These are phyloP conservation scores for Syngnathoides biaculeatus DNA, from an alignment of 2,113 vertebrate species.

Conservation along the genomic window DNA sequence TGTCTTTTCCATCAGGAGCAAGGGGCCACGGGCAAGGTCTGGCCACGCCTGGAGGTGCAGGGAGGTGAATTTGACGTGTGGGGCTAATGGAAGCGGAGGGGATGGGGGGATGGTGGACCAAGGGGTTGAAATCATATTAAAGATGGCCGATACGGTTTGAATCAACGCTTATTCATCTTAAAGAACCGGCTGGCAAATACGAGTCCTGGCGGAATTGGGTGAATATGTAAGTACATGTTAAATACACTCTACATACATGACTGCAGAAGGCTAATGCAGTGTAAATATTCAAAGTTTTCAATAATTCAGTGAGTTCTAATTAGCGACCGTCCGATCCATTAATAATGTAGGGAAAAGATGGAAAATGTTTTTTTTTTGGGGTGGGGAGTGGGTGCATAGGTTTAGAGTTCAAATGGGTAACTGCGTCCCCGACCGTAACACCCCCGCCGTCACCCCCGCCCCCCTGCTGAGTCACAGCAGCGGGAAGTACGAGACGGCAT, in stretches of 20 bases:
- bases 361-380: neutral
- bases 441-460: constrained; percentile 3
- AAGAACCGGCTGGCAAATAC: neutral
- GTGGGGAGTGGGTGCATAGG: neutral
- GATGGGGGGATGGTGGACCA: neutral
- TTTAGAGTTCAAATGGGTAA: constrained; percentile 4
- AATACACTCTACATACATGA: neutral
- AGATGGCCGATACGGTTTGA: neutral
- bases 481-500: constrained; percentile 38
- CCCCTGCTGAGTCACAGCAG: constrained; percentile 54
- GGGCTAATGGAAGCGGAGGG: constrained; percentile 8
- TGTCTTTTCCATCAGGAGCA: constrained; percentile 60
- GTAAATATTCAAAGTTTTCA: constrained; percentile 2
- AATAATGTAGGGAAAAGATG: constrained; percentile 11
- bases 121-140: constrained; percentile 2
- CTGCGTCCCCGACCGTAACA: neutral
- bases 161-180: constrained; percentile 7
- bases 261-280: neutral
- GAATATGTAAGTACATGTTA: constrained; percentile 7
- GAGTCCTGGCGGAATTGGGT: neutral
- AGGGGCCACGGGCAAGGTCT: constrained; percentile 54
- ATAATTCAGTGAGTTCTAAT: constrained; percentile 11
- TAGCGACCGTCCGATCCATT: neutral
- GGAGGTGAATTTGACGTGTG: constrained; percentile 23
- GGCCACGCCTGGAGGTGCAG: constrained; percentile 26